Evolutionary conservation across 1,140 invertebrate species (phyloP).

Genomic region (Danaus plexippus): DNA sequence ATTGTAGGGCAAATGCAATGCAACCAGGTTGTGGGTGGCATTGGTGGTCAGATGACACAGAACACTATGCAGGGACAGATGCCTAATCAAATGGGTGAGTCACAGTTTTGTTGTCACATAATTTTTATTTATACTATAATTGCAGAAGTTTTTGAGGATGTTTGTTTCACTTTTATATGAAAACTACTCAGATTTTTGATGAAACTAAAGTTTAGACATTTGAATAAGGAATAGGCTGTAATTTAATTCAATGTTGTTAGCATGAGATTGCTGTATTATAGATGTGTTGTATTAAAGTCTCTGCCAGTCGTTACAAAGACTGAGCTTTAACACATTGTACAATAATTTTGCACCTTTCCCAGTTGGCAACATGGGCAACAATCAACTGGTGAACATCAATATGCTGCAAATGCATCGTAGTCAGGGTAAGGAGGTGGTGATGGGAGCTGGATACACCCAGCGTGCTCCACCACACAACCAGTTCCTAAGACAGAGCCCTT

Average conservation of each 20-base stretch:
- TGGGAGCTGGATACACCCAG: conserved; percentile 53
- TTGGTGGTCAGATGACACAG: conserved; percentile 54
- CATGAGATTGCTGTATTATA: too few species aligned
- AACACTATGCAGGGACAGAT: conserved; percentile 60
- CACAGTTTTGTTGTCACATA: neutral
- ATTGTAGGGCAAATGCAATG: conserved; percentile 59
- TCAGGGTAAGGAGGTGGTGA: conserved; percentile 60
- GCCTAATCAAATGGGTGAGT: conserved; percentile 59
- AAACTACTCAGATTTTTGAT: too few species aligned
- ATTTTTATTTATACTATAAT: too few species aligned
- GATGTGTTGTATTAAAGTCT: too few species aligned
- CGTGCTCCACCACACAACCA: conserved; percentile 76
- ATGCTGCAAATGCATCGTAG: conserved; percentile 73
- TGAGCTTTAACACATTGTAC: neutral
- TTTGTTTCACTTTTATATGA: too few species aligned
- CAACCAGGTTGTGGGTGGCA: conserved; percentile 50
- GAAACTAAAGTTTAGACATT: too few species aligned
- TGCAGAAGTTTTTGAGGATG: too few species aligned
- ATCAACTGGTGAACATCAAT: conserved; percentile 72
- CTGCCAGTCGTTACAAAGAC: too few species aligned
- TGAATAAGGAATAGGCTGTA: too few species aligned
- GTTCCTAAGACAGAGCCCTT: conserved; percentile 80
- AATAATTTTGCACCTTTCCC: conserved; percentile 6
- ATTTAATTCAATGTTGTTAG: too few species aligned
- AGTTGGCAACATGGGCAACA: conserved; percentile 64